phyloP scores from a whole-genome alignment of 1,140 invertebrate species.

The Drosophila watanabei region DNA sequence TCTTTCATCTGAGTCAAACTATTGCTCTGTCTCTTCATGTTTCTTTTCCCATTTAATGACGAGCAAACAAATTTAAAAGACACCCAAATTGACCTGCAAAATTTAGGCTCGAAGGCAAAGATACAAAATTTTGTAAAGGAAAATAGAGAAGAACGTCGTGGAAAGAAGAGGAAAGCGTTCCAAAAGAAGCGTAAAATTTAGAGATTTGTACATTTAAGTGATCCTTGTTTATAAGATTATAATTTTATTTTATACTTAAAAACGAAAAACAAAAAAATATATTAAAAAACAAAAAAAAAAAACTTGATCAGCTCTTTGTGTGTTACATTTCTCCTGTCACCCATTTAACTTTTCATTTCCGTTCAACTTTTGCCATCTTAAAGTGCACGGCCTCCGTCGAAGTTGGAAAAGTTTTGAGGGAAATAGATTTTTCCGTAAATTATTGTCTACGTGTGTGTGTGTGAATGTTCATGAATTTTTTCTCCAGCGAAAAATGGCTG shows the following conservation, averaged over 20 bases:
- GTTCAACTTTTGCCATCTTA: slow-evolving; percentile 20
- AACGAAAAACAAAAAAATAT: slow-evolving; percentile 69
- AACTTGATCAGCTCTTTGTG: slow-evolving; percentile 1
- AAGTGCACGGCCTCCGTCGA: slow-evolving; percentile 16
- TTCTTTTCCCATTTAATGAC: slow-evolving; percentile 43
- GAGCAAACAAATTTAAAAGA: slow-evolving; percentile 15
- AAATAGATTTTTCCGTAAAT: slow-evolving; percentile 63
- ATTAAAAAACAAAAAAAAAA: slow-evolving; percentile 51
- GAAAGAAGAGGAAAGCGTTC: slow-evolving; percentile 71
- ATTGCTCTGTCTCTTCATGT: slow-evolving; percentile 39
- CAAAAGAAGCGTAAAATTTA: slow-evolving; percentile 72
- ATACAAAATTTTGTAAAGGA: slow-evolving; percentile 55
- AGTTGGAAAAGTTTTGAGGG: slow-evolving; percentile 43
- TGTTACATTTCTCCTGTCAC: slow-evolving; percentile 7
- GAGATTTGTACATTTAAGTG: slow-evolving; percentile 86
- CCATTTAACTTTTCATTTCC: slow-evolving; percentile 13
- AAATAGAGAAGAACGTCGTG: slow-evolving; percentile 70
- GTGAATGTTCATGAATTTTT: slow-evolving; percentile 20
- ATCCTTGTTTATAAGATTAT: slow-evolving; percentile 86
- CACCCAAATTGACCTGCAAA: slow-evolving; percentile 30
- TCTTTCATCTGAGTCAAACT: slow-evolving; percentile 34
- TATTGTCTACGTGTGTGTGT: slow-evolving; percentile 12
- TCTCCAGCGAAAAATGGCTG: slow-evolving; percentile 14
- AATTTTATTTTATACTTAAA: slow-evolving; percentile 86
- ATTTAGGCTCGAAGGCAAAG: slow-evolving; percentile 42